phyloP scores from a whole-genome alignment of 2,113 vertebrate species.

The Lynx canadensis region DNA sequence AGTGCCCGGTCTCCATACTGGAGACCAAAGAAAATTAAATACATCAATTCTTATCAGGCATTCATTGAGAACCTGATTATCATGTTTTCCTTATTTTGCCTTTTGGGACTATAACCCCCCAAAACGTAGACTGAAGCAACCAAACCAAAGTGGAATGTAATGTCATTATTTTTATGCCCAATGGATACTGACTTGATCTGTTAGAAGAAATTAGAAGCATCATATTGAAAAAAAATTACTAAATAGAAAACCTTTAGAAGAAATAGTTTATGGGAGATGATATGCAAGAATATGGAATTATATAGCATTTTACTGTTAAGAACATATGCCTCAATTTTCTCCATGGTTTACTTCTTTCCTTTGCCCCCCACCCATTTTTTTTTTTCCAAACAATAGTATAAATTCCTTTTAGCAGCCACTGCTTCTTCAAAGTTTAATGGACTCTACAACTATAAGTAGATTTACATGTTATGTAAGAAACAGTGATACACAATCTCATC shows the following conservation, averaged over 20 bases:
- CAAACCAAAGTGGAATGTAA: background rate
- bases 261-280: background rate
- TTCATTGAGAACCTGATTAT: background rate
- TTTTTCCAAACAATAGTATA: background rate
- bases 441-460: background rate
- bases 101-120: background rate
- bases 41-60: background rate
- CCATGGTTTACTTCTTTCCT: background rate
- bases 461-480: background rate
- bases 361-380: background rate
- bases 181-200: background rate
- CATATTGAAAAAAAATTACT: background rate
- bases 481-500: background rate
- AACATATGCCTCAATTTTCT: background rate
- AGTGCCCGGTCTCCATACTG: background rate
- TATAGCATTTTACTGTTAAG: background rate
- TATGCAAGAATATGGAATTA: background rate
- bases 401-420: background rate
- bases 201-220: background rate
- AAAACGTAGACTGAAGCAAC: rapidly evolving
- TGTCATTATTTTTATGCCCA: background rate
- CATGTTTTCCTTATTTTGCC: background rate
- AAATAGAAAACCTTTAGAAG: background rate
- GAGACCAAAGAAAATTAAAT: background rate
- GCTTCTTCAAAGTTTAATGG: background rate